phyloP scores from a whole-genome alignment of 2,113 vertebrate genomes.

The Xenus cinereus region DNA sequence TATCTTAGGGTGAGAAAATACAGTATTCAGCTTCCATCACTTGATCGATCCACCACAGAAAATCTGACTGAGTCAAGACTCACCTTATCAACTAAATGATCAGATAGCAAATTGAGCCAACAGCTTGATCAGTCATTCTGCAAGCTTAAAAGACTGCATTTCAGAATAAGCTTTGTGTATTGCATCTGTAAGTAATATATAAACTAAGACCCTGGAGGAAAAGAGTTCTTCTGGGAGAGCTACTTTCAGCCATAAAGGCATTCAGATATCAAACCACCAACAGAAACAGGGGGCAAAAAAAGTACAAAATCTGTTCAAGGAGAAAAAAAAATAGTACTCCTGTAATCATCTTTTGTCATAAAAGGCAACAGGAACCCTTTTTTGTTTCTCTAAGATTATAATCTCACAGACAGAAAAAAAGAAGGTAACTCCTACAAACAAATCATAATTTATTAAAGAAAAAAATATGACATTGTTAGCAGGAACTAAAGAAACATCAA shows the following conservation, averaged over 20 bases:
- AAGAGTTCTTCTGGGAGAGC: constrained; percentile 15
- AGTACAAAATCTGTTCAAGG: constrained; percentile 18
- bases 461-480: not conserved
- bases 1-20: constrained; percentile 10
- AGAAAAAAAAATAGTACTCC: not conserved
- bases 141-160: not conserved
- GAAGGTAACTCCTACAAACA: not conserved
- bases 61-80: constrained; percentile 21
- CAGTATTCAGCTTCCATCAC: not conserved
- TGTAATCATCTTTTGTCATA: not conserved
- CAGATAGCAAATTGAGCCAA: constrained; percentile 24
- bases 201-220: not conserved
- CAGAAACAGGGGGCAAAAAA: not conserved
- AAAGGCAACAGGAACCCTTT: not conserved
- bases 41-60: not conserved
- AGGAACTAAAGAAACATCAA: not conserved
- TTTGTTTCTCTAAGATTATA: not conserved
- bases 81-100: constrained; percentile 29
- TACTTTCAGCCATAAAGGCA: constrained; percentile 32
- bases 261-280: not conserved
- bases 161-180: not conserved
- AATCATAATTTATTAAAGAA: not conserved
- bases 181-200: not conserved
- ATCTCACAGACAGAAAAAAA: not conserved
- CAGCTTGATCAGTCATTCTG: not conserved